These are phyloP conservation scores for Hoplostethus mediterraneus DNA, from an alignment of 2,797 vertebrate species.

Conservation along the genomic window DNA sequence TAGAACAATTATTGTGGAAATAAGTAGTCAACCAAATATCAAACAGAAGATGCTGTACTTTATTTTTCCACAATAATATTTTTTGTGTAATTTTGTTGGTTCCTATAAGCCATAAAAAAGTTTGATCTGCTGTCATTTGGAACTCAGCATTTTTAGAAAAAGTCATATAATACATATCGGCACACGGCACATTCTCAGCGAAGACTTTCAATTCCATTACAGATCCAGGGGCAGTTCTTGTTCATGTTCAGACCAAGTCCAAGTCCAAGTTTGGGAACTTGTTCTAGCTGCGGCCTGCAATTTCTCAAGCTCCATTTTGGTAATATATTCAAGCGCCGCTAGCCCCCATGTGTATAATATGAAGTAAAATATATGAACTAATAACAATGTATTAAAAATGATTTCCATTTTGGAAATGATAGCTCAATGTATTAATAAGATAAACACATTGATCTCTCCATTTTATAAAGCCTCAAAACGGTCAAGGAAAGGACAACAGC, in stretches of 20 bases:
- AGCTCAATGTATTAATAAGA: background rate
- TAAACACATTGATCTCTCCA: slow-evolving; percentile 1
- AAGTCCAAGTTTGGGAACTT: slow-evolving; percentile 48
- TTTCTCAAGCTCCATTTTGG: slow-evolving; percentile 9
- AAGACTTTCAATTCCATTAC: background rate
- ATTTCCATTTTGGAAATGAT: background rate
- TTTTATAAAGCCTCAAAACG: slow-evolving; percentile 6
- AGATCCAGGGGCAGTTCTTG: background rate
- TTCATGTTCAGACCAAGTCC: slow-evolving; percentile 37
- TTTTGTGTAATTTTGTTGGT: background rate
- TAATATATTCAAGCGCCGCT: background rate
- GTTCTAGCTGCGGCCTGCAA: slow-evolving; percentile 21
- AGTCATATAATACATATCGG: background rate
- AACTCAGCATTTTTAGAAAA: background rate
- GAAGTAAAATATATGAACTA: background rate
- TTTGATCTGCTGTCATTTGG: background rate
- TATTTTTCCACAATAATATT: background rate
- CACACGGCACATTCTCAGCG: too few species aligned
- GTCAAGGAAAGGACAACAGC: slow-evolving; percentile 4
- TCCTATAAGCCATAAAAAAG: slow-evolving; percentile 7
- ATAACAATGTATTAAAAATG: background rate
- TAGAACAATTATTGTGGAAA: background rate
- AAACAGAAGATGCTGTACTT: background rate
- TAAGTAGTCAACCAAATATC: too few species aligned
- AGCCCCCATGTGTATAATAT: background rate